Percentiles rank a stretch among this genome's conserved stretches.
Evolutionary conservation across 1,140 invertebrate genomes (phyloP).

Genomic region (Gryon sp.): DNA sequence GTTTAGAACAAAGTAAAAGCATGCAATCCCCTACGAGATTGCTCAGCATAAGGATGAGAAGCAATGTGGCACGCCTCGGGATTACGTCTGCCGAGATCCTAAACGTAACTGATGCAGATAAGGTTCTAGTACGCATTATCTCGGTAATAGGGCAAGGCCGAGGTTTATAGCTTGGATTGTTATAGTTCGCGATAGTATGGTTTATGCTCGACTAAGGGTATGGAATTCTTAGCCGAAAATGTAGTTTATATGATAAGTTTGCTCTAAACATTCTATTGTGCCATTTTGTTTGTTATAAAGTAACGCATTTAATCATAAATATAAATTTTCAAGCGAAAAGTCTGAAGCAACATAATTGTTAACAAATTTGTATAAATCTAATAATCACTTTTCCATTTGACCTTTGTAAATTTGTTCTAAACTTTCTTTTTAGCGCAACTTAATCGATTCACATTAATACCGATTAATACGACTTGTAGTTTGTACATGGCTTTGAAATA

Average conservation of each 20-base stretch:
- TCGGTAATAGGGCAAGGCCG: conserved; percentile 65
- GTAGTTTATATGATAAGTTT: conserved; percentile 3
- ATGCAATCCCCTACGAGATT: conserved; percentile 28
- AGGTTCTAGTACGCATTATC: conserved; percentile 72
- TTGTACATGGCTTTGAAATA: conserved; percentile 62
- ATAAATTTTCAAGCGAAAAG: too few species aligned
- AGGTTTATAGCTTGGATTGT: conserved; percentile 69
- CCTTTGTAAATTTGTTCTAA: background rate
- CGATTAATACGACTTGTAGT: conserved; percentile 38
- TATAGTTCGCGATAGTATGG: conserved; percentile 68
- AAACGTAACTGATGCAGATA: conserved; percentile 74
- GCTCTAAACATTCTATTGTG: conserved; percentile 36
- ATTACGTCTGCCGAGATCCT: conserved; percentile 68
- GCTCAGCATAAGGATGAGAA: conserved; percentile 24
- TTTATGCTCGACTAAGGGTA: conserved; percentile 65
- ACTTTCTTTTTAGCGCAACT: conserved; percentile 1
- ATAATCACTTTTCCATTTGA: too few species aligned
- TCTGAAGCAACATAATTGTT: too few species aligned
- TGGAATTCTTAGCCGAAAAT: conserved; percentile 23
- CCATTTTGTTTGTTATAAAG: conserved; percentile 31
- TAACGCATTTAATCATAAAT: conserved; percentile 23
- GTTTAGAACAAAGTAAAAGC: too few species aligned
- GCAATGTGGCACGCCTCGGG: conserved; percentile 38
- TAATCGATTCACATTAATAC: conserved; percentile 28
- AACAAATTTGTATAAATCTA: too few species aligned